These are phyloP conservation scores for Gymnosoma rotundatum DNA, from an alignment of 2,888 invertebrate species.

Conservation along the genomic window DNA sequence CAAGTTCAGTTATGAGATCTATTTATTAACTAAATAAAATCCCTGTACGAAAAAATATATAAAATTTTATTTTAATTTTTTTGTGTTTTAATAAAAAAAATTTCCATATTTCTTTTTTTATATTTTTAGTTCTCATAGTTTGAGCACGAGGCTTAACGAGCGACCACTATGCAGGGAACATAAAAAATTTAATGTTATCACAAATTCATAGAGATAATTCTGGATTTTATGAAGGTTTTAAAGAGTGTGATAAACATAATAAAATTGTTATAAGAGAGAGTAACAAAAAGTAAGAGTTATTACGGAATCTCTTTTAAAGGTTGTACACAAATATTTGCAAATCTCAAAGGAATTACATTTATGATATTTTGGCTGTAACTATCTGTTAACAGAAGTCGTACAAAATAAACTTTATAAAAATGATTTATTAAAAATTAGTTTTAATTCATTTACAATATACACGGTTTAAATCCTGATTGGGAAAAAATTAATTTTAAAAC, in stretches of 20 bases:
- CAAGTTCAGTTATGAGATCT: slow-evolving; percentile 16
- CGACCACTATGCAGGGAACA: background rate
- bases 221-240: slow-evolving; percentile 9
- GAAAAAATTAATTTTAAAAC: too few relatives aligned
- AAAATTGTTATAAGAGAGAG: background rate
- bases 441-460: too few relatives aligned
- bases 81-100: slow-evolving; percentile 28
- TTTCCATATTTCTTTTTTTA: slow-evolving; percentile 20
- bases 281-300: background rate
- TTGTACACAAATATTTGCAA: too few relatives aligned
- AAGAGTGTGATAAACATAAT: background rate
- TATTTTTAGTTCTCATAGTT: background rate
- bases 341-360: too few relatives aligned
- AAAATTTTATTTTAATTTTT: slow-evolving; percentile 3
- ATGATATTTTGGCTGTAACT: too few relatives aligned
- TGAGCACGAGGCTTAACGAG: slow-evolving; percentile 18
- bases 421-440: too few relatives aligned
- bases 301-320: background rate
- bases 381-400: too few relatives aligned
- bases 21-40: background rate
- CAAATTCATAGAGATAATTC: slow-evolving; percentile 13
- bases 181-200: background rate
- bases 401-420: too few relatives aligned
- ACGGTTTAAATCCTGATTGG: too few relatives aligned
- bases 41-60: background rate